Percentiles rank a stretch among this genome's conserved stretches.
Evolutionary conservation across 2,888 invertebrate genomes (phyloP).

Genomic region (Cabera pusaria): DNA sequence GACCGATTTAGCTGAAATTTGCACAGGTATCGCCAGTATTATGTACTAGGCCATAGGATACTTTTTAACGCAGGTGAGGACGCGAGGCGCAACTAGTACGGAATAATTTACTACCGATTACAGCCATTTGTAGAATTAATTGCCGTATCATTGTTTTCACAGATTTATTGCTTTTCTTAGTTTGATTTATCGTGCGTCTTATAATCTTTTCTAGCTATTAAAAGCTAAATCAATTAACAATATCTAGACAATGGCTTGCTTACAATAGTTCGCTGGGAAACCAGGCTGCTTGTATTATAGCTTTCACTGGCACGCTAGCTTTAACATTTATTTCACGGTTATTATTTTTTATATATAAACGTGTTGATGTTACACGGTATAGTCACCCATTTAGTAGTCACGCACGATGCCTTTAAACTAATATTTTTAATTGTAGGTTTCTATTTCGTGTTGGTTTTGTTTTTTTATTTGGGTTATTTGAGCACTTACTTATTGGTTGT

Average conservation of each 20-base stretch:
- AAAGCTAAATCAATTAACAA: conserved; percentile 18
- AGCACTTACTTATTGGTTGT: too few species aligned
- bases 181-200: conserved; percentile 1
- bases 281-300: conserved; percentile 18
- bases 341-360: conserved; percentile 11
- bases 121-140: too few species aligned
- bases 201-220: conserved; percentile 12
- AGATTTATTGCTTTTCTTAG: conserved; percentile 12
- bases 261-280: conserved; percentile 17
- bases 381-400: conserved; percentile 24
- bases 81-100: too few species aligned
- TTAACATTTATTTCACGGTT: conserved; percentile 18
- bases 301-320: conserved; percentile 29
- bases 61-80: too few species aligned
- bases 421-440: too few species aligned
- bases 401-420: too few species aligned
- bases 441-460: too few species aligned
- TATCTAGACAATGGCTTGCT: conserved; percentile 10
- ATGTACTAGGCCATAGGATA: too few species aligned
- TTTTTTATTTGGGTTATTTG: too few species aligned
- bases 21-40: too few species aligned
- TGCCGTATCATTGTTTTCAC: conserved; percentile 10
- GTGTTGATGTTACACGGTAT: conserved; percentile 25
- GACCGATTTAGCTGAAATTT: too few species aligned
- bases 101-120: too few species aligned